Base-by-base conservation (phyloP, 1,140 invertebrate species). In the Drosophila rhopaloa region DNA sequence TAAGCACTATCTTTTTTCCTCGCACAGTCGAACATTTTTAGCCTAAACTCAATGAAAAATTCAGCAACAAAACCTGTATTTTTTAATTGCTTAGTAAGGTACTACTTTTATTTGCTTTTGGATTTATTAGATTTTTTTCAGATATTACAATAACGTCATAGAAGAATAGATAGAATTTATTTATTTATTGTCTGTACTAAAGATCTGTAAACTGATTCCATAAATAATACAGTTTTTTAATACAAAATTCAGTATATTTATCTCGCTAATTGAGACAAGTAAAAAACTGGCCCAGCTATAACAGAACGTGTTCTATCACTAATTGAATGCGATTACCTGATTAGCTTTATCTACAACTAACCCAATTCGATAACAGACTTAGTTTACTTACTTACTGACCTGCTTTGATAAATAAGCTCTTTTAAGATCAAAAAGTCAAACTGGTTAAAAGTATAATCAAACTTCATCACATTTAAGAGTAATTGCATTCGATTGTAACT, bases 351-450 rank as follows among this genome's bases (percentile, higher is more conserved):
- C 58, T 35, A n/a, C 19, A 16, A 19, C 29, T 53, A 68, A 53
- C 29, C 61, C 65, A 53, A 37, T 43, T 66, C 43, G 61, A 53
- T 43, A 66, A 53, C 43, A 19, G n/a, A 38, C 35, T 44, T 65
- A 40, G 27, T 37, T 51, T 35, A 2, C 43, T 5, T 5, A 16
- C 5, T 35, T 35, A 43, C 14, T 50, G 27, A 51, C 60, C 59
- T 40, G 14, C 24, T 66, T 66, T 65, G 62, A 65, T 66, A 66
- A 48, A 27, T 41, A 5, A 5, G 11, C 13, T 38, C n/a, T 37
- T 19, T 14, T 11, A 29, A 29, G 8, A 7, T 14, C 13, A 50
- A 7, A 50, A 14, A 9, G 10, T 3, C 10, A 38, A 38, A 13
- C 37, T 10, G 37, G 2, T 24, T 24, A 24, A 24, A 24, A 24